Evolutionary conservation across 1,140 invertebrate genomes (phyloP).

Genomic region (Bombus balteatus): DNA sequence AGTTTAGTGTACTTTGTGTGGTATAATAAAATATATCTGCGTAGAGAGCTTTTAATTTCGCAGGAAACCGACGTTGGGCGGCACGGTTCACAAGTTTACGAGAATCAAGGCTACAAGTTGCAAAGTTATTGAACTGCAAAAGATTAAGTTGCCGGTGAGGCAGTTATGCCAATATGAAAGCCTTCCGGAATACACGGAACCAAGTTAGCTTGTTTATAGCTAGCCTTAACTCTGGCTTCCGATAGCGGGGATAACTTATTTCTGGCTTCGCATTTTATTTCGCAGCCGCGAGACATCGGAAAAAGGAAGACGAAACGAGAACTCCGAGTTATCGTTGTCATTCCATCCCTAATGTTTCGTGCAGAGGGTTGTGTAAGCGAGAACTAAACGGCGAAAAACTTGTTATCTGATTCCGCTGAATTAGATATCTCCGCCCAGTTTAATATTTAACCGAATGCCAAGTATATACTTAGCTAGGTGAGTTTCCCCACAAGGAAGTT

Average conservation of each 20-base stretch:
- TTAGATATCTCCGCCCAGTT: not conserved
- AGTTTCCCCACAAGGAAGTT: too few species aligned
- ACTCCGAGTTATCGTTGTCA: conserved; percentile 47
- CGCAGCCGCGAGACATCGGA: not conserved
- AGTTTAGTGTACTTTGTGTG: too few species aligned
- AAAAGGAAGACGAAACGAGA: conserved; percentile 39
- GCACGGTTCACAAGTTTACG: conserved; percentile 34
- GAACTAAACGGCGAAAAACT: not conserved
- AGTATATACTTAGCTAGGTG: too few species aligned
- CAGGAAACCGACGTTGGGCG: not conserved
- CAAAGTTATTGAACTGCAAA: conserved; percentile 37
- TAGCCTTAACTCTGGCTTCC: conserved; percentile 43
- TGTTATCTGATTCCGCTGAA: not conserved
- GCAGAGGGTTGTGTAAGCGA: not conserved
- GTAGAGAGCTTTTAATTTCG: conserved; percentile 9
- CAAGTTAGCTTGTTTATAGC: conserved; percentile 60
- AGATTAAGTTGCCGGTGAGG: conserved; percentile 45
- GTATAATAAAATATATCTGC: too few species aligned
- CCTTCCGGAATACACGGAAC: conserved; percentile 33
- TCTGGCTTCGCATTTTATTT: conserved; percentile 45
- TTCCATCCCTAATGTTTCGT: conserved; percentile 34
- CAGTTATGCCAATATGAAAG: conserved; percentile 62
- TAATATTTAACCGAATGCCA: too few species aligned
- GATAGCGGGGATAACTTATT: conserved; percentile 46
- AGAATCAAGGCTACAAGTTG: conserved; percentile 11